A percentile compares a stretch with the other conserved stretches of the same genome.
Evolutionary conservation across 23 tunicate genomes (phyloP).

Genomic region (Ascidia mentula): DNA sequence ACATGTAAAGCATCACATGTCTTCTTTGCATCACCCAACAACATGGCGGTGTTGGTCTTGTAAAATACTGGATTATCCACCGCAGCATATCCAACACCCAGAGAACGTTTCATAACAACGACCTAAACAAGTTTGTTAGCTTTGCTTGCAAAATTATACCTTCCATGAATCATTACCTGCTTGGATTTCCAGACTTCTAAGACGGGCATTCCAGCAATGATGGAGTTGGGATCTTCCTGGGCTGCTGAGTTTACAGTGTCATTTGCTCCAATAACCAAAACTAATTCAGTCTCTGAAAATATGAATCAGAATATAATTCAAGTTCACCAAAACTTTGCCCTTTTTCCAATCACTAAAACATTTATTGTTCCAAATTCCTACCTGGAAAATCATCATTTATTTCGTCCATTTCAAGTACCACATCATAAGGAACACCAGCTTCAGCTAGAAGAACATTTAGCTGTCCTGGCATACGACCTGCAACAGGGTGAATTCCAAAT

Average conservation of each 20-base stretch:
- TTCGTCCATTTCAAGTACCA: slow-evolving; percentile 94
- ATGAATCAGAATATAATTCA: not conserved
- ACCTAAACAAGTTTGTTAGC: slow-evolving; percentile 37
- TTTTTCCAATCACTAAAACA: not conserved
- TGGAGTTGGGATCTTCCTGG: slow-evolving; percentile 93
- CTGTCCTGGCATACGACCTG: slow-evolving; percentile 97
- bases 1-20: slow-evolving; percentile 70
- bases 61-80: slow-evolving; percentile 96
- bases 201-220: slow-evolving; percentile 98
- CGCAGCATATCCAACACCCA: slow-evolving; percentile 96
- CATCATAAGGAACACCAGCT: slow-evolving; percentile 97
- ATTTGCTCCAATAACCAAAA: slow-evolving; percentile 92
- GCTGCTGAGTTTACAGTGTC: slow-evolving; percentile 99
- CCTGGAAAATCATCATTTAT: slow-evolving; percentile 93
- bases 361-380: not conserved
- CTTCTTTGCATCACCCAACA: slow-evolving; percentile 89
- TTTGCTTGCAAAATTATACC: not conserved
- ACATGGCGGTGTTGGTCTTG: slow-evolving; percentile 89
- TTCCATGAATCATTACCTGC: slow-evolving; percentile 33
- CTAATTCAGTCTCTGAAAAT: slow-evolving; percentile 81
- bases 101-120: slow-evolving; percentile 92
- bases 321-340: not conserved
- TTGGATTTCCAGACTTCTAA: slow-evolving; percentile 96
- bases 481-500: slow-evolving; percentile 95
- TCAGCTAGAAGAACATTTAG: slow-evolving; percentile 91